Percentiles rank a stretch among this genome's conserved stretches.
Evolutionary conservation across 2,113 vertebrate genomes (phyloP).

Genomic region (Zapornia atra): DNA sequence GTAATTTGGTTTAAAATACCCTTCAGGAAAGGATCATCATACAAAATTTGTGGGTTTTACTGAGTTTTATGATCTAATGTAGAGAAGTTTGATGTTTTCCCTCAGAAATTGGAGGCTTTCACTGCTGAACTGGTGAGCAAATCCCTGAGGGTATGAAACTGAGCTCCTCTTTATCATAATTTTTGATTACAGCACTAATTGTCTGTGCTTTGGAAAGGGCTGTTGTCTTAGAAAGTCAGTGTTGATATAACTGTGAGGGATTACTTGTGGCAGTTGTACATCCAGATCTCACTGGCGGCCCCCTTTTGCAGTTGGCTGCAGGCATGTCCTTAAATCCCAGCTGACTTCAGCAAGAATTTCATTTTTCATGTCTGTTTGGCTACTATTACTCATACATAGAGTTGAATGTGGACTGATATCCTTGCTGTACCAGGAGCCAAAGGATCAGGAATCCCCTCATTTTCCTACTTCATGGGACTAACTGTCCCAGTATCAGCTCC

Average conservation of each 20-base stretch:
- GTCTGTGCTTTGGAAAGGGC: background rate
- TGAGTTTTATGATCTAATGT: background rate
- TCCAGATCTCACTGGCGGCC: background rate
- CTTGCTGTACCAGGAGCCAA: background rate
- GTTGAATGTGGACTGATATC: background rate
- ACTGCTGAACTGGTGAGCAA: background rate
- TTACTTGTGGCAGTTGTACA: background rate
- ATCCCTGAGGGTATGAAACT: background rate
- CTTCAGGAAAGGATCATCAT: background rate
- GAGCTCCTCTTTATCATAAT: background rate
- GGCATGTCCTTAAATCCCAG: background rate
- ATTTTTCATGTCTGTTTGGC: background rate
- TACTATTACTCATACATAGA: rapidly evolving
- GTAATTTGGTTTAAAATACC: background rate
- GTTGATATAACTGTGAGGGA: background rate
- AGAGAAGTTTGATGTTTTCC: background rate
- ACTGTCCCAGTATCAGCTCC: background rate
- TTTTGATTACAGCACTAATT: background rate
- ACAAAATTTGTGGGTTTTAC: background rate
- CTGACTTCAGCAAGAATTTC: background rate
- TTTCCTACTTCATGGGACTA: background rate
- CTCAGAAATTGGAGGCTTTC: background rate
- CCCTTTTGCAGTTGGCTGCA: background rate
- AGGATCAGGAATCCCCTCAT: background rate
- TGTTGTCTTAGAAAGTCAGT: background rate